Evolutionary conservation across 2,888 invertebrate genomes (phyloP), one percentile per base, ranked within the genome.

Genomic region (Aspidapion aeneum): DNA sequence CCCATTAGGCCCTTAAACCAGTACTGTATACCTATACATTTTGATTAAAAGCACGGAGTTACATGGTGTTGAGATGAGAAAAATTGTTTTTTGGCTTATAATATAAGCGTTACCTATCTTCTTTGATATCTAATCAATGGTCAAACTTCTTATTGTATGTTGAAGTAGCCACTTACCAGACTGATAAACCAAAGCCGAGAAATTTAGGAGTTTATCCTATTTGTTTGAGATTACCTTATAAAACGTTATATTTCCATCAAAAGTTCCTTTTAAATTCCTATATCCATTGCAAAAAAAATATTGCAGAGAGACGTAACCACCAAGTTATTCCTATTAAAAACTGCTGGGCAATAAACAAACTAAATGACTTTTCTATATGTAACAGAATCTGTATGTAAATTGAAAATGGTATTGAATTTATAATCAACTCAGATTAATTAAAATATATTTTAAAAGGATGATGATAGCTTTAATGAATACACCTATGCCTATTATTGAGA

Each of bases 201-300:
- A 49, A 52, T 52, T 52, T 52, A 52, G 18, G 54, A 52, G 54
- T 16, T 52, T 68, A 71, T 70, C 70, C 69, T 70, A 52, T 52
- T 52, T 52, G 54, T 52, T 7, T 9, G 5, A 52, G 54, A 52
- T 52, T 18, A 52, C 16, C 54, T 52, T 17, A 49, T 12, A 49
- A 16, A 35, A 35, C 35, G 35, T 35, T 35, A 35, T 35, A 35
- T 35, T 35, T 35, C 35, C 35, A 35, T 35, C 35, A 12, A 3
- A 35, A 12, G 35, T 35, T 12, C 12, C n/a, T n/a, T n/a, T n/a
- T n/a, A n/a, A n/a, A n/a, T n/a, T n/a, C n/a, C n/a, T n/a, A n/a
- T n/a, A n/a, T n/a, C n/a, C n/a, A n/a, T n/a, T n/a, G n/a, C n/a
- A n/a, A n/a, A n/a, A n/a, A n/a, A n/a, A n/a, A n/a, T n/a, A n/a